A percentile compares a stretch with the other conserved stretches of the same genome.
These are phyloP conservation scores for Teinopalpus imperialis DNA, from an alignment of 2,888 invertebrate genomes.

Conservation along the genomic window DNA sequence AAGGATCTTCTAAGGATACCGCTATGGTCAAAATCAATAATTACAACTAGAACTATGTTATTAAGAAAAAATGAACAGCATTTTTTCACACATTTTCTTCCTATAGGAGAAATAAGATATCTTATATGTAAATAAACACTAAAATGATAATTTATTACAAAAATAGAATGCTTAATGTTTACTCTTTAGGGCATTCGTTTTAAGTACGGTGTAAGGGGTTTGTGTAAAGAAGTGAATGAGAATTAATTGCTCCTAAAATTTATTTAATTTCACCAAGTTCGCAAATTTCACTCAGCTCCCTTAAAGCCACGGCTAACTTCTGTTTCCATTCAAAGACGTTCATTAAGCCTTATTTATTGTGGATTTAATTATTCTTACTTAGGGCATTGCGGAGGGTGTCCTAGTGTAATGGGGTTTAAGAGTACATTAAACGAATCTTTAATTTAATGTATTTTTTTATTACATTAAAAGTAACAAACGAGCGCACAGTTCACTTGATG, in stretches of 20 bases:
- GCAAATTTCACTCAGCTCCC: conserved; percentile 24
- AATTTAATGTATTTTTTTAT: no score
- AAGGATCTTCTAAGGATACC: no score
- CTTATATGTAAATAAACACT: no score
- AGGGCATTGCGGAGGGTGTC: conserved; percentile 14
- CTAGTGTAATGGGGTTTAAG: conserved; percentile 8
- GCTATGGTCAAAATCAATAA: no score
- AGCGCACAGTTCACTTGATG: no score
- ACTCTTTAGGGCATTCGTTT: neutral
- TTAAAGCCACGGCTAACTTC: conserved; percentile 25
- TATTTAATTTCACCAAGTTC: conserved; percentile 25
- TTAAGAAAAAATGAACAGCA: no score
- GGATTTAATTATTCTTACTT: conserved; percentile 23
- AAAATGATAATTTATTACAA: no score
- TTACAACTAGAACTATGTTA: no score
- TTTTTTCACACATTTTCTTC: no score
- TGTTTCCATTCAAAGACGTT: conserved; percentile 25
- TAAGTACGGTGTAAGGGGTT: conserved; percentile 14
- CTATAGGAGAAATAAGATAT: no score
- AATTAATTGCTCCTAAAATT: conserved; percentile 24
- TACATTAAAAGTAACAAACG: no score
- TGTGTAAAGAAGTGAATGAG: conserved; percentile 19
- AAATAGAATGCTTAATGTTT: no score
- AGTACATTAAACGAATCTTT: conserved; percentile 7
- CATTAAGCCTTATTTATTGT: conserved; percentile 26